Conservation (phyloP, 2,888 invertebrate genomes). For the Aleiodes alternator region DNA sequence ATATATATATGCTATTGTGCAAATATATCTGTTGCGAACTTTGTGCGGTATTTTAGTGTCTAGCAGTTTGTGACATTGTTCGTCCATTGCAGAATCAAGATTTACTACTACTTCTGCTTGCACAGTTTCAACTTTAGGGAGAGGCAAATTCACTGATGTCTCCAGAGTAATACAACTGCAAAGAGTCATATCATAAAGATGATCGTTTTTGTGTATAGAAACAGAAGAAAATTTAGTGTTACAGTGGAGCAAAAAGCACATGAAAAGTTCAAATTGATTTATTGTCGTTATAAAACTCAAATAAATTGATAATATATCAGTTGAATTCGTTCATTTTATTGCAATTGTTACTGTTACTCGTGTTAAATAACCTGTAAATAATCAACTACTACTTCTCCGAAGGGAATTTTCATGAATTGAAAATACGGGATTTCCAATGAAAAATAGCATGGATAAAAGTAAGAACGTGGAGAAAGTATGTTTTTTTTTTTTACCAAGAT, state of each 20-base stretch:
- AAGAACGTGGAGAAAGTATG: not conserved
- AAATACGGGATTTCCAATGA: constrained; percentile 40
- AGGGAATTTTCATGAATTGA: not conserved
- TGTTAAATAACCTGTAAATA: too few species aligned
- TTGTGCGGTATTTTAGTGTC: constrained; percentile 1
- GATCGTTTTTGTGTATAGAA: constrained; percentile 14
- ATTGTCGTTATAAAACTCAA: too few species aligned
- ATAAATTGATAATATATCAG: too few species aligned
- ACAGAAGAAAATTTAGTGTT: not conserved
- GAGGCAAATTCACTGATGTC: constrained; percentile 15
- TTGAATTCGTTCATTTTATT: too few species aligned
- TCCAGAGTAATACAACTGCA: constrained; percentile 8
- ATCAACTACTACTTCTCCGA: not conserved
- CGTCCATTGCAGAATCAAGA: constrained; percentile 12
- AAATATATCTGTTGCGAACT: not conserved
- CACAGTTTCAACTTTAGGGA: not conserved
- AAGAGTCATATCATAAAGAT: constrained; percentile 13
- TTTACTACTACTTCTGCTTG: not conserved
- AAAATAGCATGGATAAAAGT: constrained; percentile 40
- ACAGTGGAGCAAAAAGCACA: not conserved
- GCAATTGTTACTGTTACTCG: not conserved
- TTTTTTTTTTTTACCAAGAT: constrained; percentile 15
- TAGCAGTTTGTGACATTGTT: constrained; percentile 23
- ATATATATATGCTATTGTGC: not conserved
- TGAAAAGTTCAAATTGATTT: too few species aligned